Base-by-base conservation (phyloP, 92 coral and sea anemone genomes). In the Palythoa heliodiscus region DNA sequence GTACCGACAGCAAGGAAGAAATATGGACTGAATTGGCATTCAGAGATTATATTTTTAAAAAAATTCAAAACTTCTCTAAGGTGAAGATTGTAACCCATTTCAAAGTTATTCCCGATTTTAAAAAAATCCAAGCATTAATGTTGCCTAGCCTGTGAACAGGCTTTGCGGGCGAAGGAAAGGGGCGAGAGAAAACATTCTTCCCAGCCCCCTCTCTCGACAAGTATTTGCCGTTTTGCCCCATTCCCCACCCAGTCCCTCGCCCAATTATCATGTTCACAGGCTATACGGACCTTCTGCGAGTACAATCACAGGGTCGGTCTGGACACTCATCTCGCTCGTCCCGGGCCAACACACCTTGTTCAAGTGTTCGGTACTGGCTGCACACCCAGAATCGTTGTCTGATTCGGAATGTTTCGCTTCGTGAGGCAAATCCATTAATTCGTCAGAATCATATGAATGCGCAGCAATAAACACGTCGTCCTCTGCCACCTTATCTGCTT, bases 241-340 rank as follows among this genome's bases (percentile, higher is more conserved):
- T 13, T 17, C 69, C 60, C 84, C 11, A n/a, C 39, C 84, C 84
- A 61, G 29, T 66, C 84, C 84, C 84, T 79, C 71, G 73, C 84
- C 84, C 71, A 47, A 39, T 17, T 40, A 79, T 16, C 55, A 24
- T 40, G 40, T 61, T 79, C 84, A 80, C 84, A 80, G 84, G 73
- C 84, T 80, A 66, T 80, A 80, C 84, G 74, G 84, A 80, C 84
- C 84, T 80, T 80, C 84, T 80, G 84, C 84, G 84, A 80, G 84
- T 66, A 80, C 84, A 48, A 80, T 80, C 61, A 80, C 84, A 80
- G 84, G 84, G 61, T 80, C 84, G 39, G 84, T 80, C 61, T 80
- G 84, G 40, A 80, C 84, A 70, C 84, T 66, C 74, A 23, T 80
- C 84, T 80, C 84, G 24, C 74, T 66, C 60, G 84, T 66, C 23